phyloP scores from a whole-genome alignment of 2,797 vertebrate genomes.

The Pseudochromis fuscus region DNA sequence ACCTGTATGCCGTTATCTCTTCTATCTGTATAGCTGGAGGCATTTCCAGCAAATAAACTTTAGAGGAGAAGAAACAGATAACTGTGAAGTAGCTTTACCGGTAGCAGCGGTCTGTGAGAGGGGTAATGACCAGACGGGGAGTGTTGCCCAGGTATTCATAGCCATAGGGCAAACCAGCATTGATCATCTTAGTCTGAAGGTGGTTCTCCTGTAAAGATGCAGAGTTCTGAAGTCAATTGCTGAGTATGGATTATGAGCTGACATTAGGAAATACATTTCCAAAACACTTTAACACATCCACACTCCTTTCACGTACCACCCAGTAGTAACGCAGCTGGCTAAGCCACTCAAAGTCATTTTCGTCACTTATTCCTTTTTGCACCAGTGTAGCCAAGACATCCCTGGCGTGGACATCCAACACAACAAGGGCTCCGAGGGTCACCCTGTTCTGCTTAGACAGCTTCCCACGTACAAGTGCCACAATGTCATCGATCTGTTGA shows the following conservation, averaged over 20 bases:
- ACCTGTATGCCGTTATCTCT: too few species aligned
- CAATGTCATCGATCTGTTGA: constrained; percentile 91
- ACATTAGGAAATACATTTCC: neutral
- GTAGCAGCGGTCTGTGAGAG: constrained; percentile 95
- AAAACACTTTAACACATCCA: neutral
- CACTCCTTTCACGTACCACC: constrained; percentile 79
- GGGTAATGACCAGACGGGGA: constrained; percentile 92
- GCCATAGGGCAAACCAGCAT: constrained; percentile 91
- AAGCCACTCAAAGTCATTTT: constrained; percentile 93
- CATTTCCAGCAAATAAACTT: neutral
- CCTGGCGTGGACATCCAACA: constrained; percentile 90
- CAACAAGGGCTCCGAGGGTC: constrained; percentile 90
- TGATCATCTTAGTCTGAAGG: constrained; percentile 94
- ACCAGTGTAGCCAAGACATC: constrained; percentile 89
- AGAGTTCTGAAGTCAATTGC: constrained; percentile 3
- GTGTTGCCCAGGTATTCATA: constrained; percentile 95
- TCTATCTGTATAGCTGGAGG: too few species aligned
- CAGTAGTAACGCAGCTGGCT: constrained; percentile 94
- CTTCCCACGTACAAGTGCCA: constrained; percentile 89
- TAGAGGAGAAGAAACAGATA: neutral
- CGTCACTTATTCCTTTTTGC: constrained; percentile 87
- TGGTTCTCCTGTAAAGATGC: constrained; percentile 83
- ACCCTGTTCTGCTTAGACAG: constrained; percentile 91
- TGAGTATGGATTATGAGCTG: neutral
- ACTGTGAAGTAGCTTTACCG: constrained; percentile 81